Evolutionary conservation across 2,113 vertebrate species (phyloP).

Genomic region (Pollachius pollachius): DNA sequence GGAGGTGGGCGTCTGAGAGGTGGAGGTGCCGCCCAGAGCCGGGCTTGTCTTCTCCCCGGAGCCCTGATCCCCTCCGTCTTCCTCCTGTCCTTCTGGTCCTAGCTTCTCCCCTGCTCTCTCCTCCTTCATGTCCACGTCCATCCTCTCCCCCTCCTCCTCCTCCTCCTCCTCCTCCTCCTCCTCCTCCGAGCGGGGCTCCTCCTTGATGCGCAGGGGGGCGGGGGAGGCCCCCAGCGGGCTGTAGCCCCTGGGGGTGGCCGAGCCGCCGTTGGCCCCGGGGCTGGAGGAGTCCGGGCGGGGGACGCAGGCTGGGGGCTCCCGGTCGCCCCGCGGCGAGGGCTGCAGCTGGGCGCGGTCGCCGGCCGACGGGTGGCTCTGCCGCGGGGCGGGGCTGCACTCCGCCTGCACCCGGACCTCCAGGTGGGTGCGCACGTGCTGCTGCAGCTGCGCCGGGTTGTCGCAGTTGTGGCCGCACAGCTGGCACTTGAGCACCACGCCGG

Average conservation of each 20-base stretch:
- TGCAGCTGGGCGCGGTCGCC: constrained; percentile 47
- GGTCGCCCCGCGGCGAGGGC: constrained; percentile 47
- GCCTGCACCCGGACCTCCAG: constrained; percentile 63
- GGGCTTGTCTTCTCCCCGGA: constrained; percentile 15
- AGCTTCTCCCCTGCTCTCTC: neutral
- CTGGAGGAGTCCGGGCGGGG: constrained; percentile 69
- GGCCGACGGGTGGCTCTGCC: constrained; percentile 49
- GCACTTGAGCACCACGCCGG: constrained; percentile 77
- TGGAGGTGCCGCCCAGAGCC: neutral
- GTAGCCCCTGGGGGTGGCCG: constrained; percentile 61
- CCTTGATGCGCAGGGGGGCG: constrained; percentile 72
- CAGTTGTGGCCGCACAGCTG: constrained; percentile 79
- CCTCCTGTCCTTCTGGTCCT: constrained; percentile 15
- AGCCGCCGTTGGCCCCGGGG: constrained; percentile 72
- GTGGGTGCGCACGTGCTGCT: constrained; percentile 82
- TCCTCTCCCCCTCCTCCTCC: constrained; percentile 41
- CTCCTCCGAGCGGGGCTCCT: constrained; percentile 74
- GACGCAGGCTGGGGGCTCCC: constrained; percentile 45
- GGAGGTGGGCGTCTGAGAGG: constrained; percentile 68
- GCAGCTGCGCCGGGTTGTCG: constrained; percentile 79
- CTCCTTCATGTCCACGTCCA: constrained; percentile 42
- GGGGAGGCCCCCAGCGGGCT: constrained; percentile 43
- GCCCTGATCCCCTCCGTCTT: constrained; percentile 25
- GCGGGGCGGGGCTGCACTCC: constrained; percentile 64
- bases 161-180: constrained; percentile 65